Evolutionary conservation across 2,888 invertebrate species (phyloP).

Genomic region (Spilosoma lubricipeda): DNA sequence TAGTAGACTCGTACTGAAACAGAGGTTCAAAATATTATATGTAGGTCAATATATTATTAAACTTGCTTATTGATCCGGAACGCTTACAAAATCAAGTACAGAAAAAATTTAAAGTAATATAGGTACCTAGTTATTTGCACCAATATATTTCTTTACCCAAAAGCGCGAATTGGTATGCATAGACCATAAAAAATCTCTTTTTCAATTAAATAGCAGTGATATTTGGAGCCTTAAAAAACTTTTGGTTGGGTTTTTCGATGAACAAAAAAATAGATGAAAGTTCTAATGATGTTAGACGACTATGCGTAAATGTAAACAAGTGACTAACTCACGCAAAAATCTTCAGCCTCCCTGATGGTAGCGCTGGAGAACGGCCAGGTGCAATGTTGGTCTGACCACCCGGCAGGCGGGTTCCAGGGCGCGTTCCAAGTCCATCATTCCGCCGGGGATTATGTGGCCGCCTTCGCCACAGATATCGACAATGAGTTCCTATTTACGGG

Average conservation of each 20-base stretch:
- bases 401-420: slow-evolving; percentile 89
- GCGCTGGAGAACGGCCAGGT: slow-evolving; percentile 91
- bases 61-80: too few relatives aligned
- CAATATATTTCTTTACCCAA: too few relatives aligned
- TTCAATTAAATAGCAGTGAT: neutral
- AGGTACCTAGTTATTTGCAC: too few relatives aligned
- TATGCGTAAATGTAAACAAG: neutral
- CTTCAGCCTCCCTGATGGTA: slow-evolving; percentile 88
- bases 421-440: slow-evolving; percentile 90
- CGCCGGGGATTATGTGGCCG: slow-evolving; percentile 88
- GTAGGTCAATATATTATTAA: too few relatives aligned
- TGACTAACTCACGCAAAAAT: neutral
- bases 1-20: neutral
- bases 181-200: too few relatives aligned
- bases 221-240: neutral
- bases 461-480: slow-evolving; percentile 89
- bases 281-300: too few relatives aligned
- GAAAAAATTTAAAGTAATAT: too few relatives aligned
- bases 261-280: too few relatives aligned
- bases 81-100: too few relatives aligned
- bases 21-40: too few relatives aligned
- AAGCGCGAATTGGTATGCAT: too few relatives aligned
- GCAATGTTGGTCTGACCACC: slow-evolving; percentile 94
- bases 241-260: too few relatives aligned
- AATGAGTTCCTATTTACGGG: slow-evolving; percentile 92